Base-by-base conservation (phyloP, 1,140 invertebrate genomes). In the Stenopsyche tienmushanensis region DNA sequence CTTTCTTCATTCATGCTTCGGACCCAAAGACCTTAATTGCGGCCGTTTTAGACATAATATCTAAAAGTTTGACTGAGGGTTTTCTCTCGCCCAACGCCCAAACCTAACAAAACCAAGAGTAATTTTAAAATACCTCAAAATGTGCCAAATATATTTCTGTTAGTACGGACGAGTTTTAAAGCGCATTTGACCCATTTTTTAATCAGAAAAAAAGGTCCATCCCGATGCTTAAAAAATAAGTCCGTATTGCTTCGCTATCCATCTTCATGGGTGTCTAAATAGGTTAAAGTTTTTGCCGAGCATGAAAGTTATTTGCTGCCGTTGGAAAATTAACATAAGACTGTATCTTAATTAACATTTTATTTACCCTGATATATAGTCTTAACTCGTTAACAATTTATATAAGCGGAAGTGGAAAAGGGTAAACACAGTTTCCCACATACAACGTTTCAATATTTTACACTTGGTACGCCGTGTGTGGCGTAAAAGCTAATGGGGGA, bases 311-410 rank as follows among this genome's bases (percentile, higher is more conserved):
- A 34, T 34, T 34, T 34, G 29, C 29, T 34, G 29, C 29, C 8
- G 17, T 7, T 5, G 7, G 5, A 47, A 47, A 8, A 47, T 9
- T 8, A 8, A 20, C 44, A 47, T 15, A 47, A 47, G 44, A 47
- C 44, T 7, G 44, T 9, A 18, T 47, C 44, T 47, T 47, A 47
- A 20, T 47, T 47, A 47, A 47, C 44, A 47, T 47, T 47, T 47
- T 47, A 18, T 47, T 8, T 18, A 18, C 44, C 5, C 44, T 39
- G 34, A 39, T 39, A 39, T 39, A 39, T 39, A 8, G 34, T n/a
- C 7, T 39, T n/a, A 20, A 15, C 44, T 8, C 3, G 44, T 47
- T 47, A 47, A 47, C 44, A 47, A 47, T 47, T 9, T 47, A 18
- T 47, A 47, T 20, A 47, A 18, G 44, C 44, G 8, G 44, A 18